phyloP scores from a whole-genome alignment of 2,113 vertebrate species.

The Ovis canadensis region DNA sequence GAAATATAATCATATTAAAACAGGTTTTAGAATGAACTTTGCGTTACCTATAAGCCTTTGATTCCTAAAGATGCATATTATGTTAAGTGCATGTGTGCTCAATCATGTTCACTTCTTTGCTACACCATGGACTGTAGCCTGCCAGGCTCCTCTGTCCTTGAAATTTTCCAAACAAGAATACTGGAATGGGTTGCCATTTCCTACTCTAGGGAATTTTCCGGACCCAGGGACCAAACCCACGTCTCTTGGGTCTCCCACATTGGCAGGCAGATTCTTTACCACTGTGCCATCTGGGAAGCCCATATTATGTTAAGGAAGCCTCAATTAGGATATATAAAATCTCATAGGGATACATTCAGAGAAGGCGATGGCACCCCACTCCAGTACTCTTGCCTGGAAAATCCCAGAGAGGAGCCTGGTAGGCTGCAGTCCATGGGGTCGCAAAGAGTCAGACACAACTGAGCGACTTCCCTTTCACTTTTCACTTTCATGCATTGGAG shows the following conservation, averaged over 20 bases:
- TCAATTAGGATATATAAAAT: background rate
- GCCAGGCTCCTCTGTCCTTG: background rate
- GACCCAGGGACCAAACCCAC: background rate
- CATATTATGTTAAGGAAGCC: background rate
- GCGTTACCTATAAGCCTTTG: background rate
- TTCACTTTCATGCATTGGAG: too few species aligned
- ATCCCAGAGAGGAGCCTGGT: too few species aligned
- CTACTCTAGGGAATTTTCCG: background rate
- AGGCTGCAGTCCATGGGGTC: too few species aligned
- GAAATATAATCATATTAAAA: background rate
- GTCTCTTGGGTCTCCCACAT: background rate
- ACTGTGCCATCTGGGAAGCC: background rate
- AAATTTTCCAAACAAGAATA: background rate
- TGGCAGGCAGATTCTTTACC: background rate
- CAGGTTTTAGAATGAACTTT: background rate
- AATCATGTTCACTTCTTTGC: background rate
- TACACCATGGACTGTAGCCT: background rate
- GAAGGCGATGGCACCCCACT: too few species aligned
- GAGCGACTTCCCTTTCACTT: too few species aligned
- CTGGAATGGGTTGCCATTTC: background rate
- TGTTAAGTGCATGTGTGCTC: background rate
- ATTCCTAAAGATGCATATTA: background rate
- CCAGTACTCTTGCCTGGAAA: too few species aligned
- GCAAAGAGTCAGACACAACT: too few species aligned
- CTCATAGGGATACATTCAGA: background rate